Evolutionary conservation across 1,140 invertebrate species (phyloP), one percentile per base, ranked within the genome.

Genomic region (Episyrphus balteatus): DNA sequence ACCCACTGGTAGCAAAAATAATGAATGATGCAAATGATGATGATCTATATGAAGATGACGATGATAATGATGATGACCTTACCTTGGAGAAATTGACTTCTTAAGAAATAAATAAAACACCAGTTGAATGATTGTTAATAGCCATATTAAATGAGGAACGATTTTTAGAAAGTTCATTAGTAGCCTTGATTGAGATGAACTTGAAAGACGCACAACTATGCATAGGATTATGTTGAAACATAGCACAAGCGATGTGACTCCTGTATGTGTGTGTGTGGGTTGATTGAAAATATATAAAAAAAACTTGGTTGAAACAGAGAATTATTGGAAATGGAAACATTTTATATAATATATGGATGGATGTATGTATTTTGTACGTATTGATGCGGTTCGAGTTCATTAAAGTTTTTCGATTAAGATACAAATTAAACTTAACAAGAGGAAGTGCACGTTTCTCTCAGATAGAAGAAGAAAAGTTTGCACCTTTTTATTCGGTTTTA

Each of bases 11-110:
- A 36, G 14, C 12, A 36, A 12, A 6, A 5, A 6, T 3, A n/a
- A n/a, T 36, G 14, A 15, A 15, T 12, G 12, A n/a, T 36, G 12
- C 10, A 5, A 3, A 6, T n/a, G n/a, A n/a, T n/a, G n/a, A n/a
- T n/a, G n/a, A n/a, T 36, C 3, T 36, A 36, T 15, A 12, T 12
- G 34, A 36, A n/a, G 12, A 15, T 36, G 12, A 36, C n/a, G n/a
- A n/a, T n/a, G n/a, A n/a, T n/a, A n/a, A n/a, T n/a, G n/a, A 36
- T 5, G 3, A n/a, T 36, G 34, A 15, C 7, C 17, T 14, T 49
- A 49, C 42, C 43, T 44, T 32, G 38, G 48, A 2, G 43, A 49
- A 12, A 30, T 15, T 12, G 37, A 15, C 9, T 33, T n/a, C 38
- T 45, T 33, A 10, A 44, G 36, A 3, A 38, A 13, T 30, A 45